Evolutionary conservation across 2,113 vertebrate species (phyloP).

Genomic region (Rostratula benghalensis): DNA sequence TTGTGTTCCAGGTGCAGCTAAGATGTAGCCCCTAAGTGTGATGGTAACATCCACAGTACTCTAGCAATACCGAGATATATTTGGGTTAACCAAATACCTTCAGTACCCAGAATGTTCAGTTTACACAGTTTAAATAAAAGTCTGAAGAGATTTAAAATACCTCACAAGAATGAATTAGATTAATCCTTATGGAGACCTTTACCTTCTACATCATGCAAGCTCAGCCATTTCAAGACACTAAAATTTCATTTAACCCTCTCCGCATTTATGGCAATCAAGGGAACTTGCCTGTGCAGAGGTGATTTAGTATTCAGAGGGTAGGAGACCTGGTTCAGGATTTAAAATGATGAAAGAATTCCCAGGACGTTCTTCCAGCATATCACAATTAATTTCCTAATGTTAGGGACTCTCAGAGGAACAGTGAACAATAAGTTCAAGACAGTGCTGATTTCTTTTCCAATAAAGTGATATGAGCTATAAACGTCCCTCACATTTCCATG

Average conservation of each 20-base stretch:
- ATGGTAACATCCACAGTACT: background rate
- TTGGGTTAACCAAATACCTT: background rate
- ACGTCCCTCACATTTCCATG: background rate
- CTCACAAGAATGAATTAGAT: background rate
- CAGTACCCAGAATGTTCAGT: background rate
- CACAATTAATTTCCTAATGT: slow-evolving; percentile 13
- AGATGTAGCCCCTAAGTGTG: background rate
- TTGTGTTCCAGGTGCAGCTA: background rate
- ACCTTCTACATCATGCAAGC: background rate
- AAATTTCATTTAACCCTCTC: background rate
- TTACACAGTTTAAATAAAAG: background rate
- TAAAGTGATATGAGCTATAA: background rate
- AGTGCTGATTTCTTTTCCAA: background rate
- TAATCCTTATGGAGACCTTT: background rate
- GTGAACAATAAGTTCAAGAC: background rate
- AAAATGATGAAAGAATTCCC: slow-evolving; percentile 24
- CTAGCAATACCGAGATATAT: background rate
- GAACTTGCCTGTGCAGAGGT: background rate
- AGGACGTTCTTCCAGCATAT: background rate
- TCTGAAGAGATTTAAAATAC: background rate
- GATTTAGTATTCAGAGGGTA: background rate
- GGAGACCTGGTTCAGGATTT: background rate
- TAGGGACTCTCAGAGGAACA: background rate
- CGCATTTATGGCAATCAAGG: background rate
- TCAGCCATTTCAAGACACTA: background rate